Evolutionary conservation across 2,888 invertebrate genomes (phyloP).

Genomic region (Pristionchus entomophagus): DNA sequence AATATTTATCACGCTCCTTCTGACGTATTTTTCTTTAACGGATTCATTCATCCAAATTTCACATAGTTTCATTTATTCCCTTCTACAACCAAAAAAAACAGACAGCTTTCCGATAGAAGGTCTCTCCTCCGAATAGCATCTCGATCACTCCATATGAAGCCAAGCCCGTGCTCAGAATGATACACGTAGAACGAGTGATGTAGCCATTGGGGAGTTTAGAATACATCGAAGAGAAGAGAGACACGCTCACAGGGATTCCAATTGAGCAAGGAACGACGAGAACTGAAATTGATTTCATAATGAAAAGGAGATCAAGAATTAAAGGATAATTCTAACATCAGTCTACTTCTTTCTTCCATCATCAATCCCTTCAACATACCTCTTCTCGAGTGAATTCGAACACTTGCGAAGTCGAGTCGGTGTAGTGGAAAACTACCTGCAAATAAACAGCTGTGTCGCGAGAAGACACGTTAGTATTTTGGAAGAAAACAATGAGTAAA

Average conservation of each 20-base stretch:
- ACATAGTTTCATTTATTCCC: too few relatives aligned
- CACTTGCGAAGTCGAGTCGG: constrained; percentile 14
- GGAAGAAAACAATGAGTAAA: background rate
- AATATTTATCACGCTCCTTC: background rate
- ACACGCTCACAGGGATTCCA: background rate
- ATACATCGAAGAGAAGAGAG: constrained; percentile 53
- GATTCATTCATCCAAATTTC: too few relatives aligned
- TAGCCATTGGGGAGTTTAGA: constrained; percentile 62
- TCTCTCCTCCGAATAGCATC: constrained; percentile 65
- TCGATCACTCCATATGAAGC: constrained; percentile 60
- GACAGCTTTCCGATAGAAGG: constrained; percentile 68
- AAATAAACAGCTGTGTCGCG: background rate
- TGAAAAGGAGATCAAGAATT: too few relatives aligned
- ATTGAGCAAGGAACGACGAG: constrained; percentile 47
- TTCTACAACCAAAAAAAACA: too few relatives aligned
- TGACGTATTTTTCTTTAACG: background rate
- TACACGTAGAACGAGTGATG: constrained; percentile 59
- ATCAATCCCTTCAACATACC: constrained; percentile 45
- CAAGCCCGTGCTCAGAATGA: constrained; percentile 55
- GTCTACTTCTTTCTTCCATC: background rate
- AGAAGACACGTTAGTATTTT: too few relatives aligned
- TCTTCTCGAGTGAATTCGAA: constrained; percentile 57
- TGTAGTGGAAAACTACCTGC: constrained; percentile 41
- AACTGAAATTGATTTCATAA: too few relatives aligned
- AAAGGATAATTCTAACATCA: background rate